phyloP scores from a whole-genome alignment of 37 sponge, comb jelly and placozoan species.

The Halisarca cf. caerulea region DNA sequence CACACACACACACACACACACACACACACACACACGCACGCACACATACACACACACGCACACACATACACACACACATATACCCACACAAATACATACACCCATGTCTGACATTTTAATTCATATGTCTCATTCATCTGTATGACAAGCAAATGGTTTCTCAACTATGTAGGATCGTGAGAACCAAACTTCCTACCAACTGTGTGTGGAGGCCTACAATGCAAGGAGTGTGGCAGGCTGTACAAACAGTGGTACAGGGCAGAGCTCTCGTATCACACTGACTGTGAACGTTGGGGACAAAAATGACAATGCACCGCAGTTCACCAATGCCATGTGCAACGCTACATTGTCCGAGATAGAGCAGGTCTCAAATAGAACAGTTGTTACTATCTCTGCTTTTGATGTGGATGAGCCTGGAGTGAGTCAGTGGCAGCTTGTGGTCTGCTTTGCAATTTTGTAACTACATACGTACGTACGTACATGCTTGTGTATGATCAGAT shows the following conservation, averaged over 20 bases:
- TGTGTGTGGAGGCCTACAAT: slow-evolving; percentile 16
- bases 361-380: not conserved
- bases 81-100: too few species aligned
- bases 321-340: not conserved
- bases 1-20: too few species aligned
- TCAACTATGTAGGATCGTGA: slow-evolving; percentile 1
- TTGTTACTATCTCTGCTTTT: not conserved
- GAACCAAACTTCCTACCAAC: not conserved
- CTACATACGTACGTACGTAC: too few species aligned
- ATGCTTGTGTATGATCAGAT: too few species aligned
- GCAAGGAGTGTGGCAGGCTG: not conserved
- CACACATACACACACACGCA: too few species aligned
- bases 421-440: too few species aligned
- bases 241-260: not conserved
- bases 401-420: slow-evolving; percentile 1
- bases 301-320: slow-evolving; percentile 2
- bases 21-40: too few species aligned
- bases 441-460: too few species aligned
- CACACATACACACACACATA: too few species aligned
- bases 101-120: too few species aligned
- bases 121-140: too few species aligned
- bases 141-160: too few species aligned
- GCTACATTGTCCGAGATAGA: not conserved
- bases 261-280: not conserved
- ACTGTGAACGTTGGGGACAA: not conserved